Percentiles rank a stretch among this genome's conserved stretches.
Evolutionary conservation across 2,888 invertebrate species (phyloP).

Genomic region (Eupithecia inturbata): DNA sequence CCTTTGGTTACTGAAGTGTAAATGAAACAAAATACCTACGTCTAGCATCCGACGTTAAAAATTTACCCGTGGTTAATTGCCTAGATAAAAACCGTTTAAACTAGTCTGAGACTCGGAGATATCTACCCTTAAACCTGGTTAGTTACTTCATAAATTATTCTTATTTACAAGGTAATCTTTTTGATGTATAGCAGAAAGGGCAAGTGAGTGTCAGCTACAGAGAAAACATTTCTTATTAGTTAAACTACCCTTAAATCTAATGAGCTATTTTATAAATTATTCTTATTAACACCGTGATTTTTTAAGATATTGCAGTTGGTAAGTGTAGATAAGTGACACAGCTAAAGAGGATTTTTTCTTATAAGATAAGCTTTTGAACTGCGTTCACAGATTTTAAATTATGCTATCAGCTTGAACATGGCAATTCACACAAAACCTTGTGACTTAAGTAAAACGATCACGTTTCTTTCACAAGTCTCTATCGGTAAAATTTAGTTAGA

Average conservation of each 20-base stretch:
- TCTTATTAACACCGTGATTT: no score
- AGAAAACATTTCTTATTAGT: no score
- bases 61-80: not conserved
- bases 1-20: not conserved
- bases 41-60: not conserved
- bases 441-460: no score
- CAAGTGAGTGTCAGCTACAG: not conserved
- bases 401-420: not conserved
- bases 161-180: not conserved
- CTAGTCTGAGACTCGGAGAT: not conserved
- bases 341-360: not conserved
- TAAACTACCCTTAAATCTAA: no score
- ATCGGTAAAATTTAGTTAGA: not conserved
- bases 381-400: not conserved
- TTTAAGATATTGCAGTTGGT: no score
- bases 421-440: no score
- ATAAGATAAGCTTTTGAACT: not conserved
- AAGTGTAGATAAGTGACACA: no score
- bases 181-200: not conserved
- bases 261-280: no score
- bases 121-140: not conserved
- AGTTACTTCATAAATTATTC: not conserved
- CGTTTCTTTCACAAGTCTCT: no score
- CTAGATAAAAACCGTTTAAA: not conserved
- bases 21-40: not conserved